These are phyloP conservation scores for Netelia fuscicornis DNA, from an alignment of 2,888 invertebrate species.

Conservation along the genomic window DNA sequence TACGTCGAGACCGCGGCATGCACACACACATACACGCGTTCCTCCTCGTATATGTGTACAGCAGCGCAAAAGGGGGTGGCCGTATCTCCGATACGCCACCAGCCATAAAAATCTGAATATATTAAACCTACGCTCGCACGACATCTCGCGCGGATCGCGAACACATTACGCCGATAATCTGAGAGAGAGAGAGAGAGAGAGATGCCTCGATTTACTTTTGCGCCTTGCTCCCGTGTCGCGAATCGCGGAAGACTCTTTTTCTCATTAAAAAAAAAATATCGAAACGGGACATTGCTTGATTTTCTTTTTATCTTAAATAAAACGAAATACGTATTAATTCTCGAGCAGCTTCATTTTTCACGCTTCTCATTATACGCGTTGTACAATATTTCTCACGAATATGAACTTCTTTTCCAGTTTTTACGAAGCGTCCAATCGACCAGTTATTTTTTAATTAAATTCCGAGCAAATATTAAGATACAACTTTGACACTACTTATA, in stretches of 20 bases:
- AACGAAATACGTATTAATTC: slow-evolving; percentile 28
- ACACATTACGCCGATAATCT: slow-evolving; percentile 81
- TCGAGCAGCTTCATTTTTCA: slow-evolving; percentile 50
- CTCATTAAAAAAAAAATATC: background rate
- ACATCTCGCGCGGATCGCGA: slow-evolving; percentile 81
- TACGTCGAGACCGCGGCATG: slow-evolving; percentile 73
- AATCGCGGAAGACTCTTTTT: slow-evolving; percentile 39
- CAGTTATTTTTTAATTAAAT: slow-evolving; percentile 26
- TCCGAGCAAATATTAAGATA: slow-evolving; percentile 21
- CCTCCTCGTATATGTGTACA: slow-evolving; percentile 40
- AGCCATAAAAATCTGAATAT: slow-evolving; percentile 85
- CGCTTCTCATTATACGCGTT: slow-evolving; percentile 39
- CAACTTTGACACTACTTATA: slow-evolving; percentile 21
- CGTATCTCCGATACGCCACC: slow-evolving; percentile 83
- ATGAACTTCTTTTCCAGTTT: background rate
- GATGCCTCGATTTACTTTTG: slow-evolving; percentile 67
- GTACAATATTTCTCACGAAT: background rate
- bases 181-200: slow-evolving; percentile 47
- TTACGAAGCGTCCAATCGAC: slow-evolving; percentile 6
- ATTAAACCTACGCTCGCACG: slow-evolving; percentile 83
- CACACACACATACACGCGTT: slow-evolving; percentile 27
- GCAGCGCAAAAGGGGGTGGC: slow-evolving; percentile 66
- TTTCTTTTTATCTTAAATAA: slow-evolving; percentile 16
- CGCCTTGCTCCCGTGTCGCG: slow-evolving; percentile 50
- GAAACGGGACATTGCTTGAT: background rate